phyloP scores from a whole-genome alignment of 2,113 vertebrate species.

The Microcebus murinus region DNA sequence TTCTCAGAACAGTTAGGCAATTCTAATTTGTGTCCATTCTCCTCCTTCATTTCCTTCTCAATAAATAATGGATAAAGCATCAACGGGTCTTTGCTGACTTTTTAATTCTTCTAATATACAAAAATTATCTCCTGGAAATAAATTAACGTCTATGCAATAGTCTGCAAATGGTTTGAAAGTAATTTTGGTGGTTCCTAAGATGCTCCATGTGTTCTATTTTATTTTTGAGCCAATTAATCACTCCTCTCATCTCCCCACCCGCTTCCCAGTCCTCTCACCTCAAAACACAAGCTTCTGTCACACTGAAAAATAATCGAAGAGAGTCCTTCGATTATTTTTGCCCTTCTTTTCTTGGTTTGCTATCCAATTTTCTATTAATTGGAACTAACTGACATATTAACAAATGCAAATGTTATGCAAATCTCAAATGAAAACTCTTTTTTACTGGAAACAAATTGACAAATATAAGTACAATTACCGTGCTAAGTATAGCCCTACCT shows the following conservation, averaged over 20 bases:
- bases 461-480: background rate
- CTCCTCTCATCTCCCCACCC: background rate
- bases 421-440: conserved; percentile 9
- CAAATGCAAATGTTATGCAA: conserved; percentile 4
- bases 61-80: conserved; percentile 76
- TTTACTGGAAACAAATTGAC: conserved; percentile 7
- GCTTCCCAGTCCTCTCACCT: background rate
- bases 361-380: conserved; percentile 30
- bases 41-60: conserved; percentile 65
- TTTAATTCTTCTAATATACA: conserved; percentile 72
- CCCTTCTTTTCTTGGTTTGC: conserved; percentile 8
- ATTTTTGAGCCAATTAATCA: conserved; percentile 63
- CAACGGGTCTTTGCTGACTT: conserved; percentile 66
- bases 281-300: background rate
- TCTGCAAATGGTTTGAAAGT: conserved; percentile 63
- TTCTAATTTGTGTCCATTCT: conserved; percentile 52
- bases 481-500: background rate
- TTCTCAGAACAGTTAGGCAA: conserved; percentile 4
- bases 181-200: conserved; percentile 56
- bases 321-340: background rate
- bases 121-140: conserved; percentile 73
- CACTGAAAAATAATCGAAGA: background rate
- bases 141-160: conserved; percentile 33
- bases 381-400: background rate
- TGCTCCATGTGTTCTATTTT: conserved; percentile 20